Evolutionary conservation across 92 coral and sea anemone species (phyloP).

Genomic region (Siderastrea radians): DNA sequence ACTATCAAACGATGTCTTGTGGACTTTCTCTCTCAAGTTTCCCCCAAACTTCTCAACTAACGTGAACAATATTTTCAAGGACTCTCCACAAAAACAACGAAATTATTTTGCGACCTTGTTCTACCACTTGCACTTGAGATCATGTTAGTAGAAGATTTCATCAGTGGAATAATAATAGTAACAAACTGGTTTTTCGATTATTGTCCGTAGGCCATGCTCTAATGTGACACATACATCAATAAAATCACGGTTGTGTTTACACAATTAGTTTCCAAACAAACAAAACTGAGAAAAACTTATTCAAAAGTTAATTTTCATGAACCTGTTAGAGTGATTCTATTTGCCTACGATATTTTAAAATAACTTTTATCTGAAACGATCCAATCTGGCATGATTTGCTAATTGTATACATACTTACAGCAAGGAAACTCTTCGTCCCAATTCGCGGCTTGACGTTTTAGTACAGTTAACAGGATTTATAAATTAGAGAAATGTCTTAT

Average conservation of each 20-base stretch:
- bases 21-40: background rate
- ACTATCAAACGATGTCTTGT: background rate
- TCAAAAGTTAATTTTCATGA: background rate
- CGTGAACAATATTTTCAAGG: background rate
- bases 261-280: conserved; percentile 11
- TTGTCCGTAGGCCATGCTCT: background rate
- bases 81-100: background rate
- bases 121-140: background rate
- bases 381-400: no score
- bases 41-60: background rate
- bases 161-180: background rate
- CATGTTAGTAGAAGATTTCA: background rate
- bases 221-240: background rate
- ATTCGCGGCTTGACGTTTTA: no score
- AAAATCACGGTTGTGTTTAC: background rate
- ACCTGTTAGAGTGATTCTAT: background rate
- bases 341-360: background rate
- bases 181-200: conserved; percentile 10
- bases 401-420: no score
- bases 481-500: no score
- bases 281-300: background rate
- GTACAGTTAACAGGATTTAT: no score
- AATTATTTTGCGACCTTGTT: background rate
- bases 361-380: background rate
- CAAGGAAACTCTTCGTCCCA: no score